Conservation (phyloP, 2,888 invertebrate genomes). For the Calliscelio sp. region DNA sequence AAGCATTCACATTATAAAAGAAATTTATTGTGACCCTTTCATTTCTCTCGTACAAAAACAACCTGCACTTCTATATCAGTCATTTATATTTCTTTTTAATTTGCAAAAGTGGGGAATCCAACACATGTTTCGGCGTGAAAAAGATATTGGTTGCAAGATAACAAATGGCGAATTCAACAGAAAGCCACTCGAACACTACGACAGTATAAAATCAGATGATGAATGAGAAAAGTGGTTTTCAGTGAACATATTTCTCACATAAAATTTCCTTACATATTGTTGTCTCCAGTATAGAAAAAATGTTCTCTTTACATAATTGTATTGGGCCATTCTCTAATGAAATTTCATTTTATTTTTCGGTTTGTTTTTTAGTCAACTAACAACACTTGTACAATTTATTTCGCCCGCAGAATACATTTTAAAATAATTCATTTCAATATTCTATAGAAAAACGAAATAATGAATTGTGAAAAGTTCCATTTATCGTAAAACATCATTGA, state of each 20-base stretch:
- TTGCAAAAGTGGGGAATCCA: conserved; percentile 25
- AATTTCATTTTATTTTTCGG: neutral
- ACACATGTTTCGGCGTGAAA: conserved; percentile 42
- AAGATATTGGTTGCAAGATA: conserved; percentile 46
- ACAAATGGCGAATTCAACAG: conserved; percentile 43
- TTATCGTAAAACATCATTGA: neutral
- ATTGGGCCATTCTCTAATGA: too few species aligned
- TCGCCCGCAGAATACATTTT: too few species aligned
- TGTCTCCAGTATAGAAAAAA: neutral
- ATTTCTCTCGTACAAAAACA: neutral
- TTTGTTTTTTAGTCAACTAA: too few species aligned
- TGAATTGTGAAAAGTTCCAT: neutral
- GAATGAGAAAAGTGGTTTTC: conserved; percentile 38
- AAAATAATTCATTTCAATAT: too few species aligned
- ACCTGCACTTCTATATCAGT: neutral
- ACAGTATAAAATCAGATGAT: conserved; percentile 44
- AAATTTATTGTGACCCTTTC: conserved; percentile 3
- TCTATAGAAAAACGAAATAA: too few species aligned
- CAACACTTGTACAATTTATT: too few species aligned
- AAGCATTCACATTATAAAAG: neutral
- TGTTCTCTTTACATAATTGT: neutral
- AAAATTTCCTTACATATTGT: conserved; percentile 15
- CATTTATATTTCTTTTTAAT: conserved; percentile 27
- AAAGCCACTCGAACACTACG: conserved; percentile 33
- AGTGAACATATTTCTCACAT: conserved; percentile 14